Percentiles rank a stretch among this genome's conserved stretches.
These are phyloP conservation scores for Lepidocyrtoides sp. DNA, from an alignment of 2,888 invertebrate genomes.

Conservation along the genomic window DNA sequence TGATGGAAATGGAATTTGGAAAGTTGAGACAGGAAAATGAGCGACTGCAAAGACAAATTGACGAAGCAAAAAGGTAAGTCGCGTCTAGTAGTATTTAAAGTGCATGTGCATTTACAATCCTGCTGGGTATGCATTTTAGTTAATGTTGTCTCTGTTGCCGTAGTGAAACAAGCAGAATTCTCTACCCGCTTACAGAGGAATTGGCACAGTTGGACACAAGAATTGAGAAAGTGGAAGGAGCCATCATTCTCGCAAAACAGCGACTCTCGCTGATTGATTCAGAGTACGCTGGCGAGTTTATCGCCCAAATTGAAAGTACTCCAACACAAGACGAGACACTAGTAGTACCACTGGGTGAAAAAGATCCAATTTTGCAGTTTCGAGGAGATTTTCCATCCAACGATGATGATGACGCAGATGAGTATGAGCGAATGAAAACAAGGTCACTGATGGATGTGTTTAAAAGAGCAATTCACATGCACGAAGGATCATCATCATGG, in stretches of 20 bases:
- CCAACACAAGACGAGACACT: slow-evolving; percentile 27
- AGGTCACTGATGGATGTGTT: slow-evolving; percentile 51
- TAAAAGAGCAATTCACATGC: slow-evolving; percentile 35
- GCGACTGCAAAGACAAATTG: slow-evolving; percentile 42
- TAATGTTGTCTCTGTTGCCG: not conserved
- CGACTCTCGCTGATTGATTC: slow-evolving; percentile 54
- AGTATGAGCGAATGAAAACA: not conserved
- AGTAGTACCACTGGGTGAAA: not conserved
- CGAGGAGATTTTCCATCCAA: not conserved
- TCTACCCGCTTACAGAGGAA: slow-evolving; percentile 60
- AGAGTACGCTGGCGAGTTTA: slow-evolving; percentile 46
- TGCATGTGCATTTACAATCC: not conserved
- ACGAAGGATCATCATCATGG: not conserved
- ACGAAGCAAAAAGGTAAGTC: slow-evolving; percentile 53
- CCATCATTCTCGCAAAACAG: slow-evolving; percentile 62
- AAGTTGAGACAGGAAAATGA: slow-evolving; percentile 70
- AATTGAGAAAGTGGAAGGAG: slow-evolving; percentile 64
- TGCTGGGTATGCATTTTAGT: too few species aligned
- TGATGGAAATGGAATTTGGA: slow-evolving; percentile 73
- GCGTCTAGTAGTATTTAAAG: not conserved
- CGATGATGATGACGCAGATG: slow-evolving; percentile 13
- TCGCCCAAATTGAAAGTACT: slow-evolving; percentile 20
- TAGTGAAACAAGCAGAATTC: slow-evolving; percentile 47
- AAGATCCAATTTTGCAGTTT: slow-evolving; percentile 35
- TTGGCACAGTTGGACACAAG: slow-evolving; percentile 58